Conservation (phyloP, 2,113 vertebrate species). For the Ceyx cyanopectus region DNA sequence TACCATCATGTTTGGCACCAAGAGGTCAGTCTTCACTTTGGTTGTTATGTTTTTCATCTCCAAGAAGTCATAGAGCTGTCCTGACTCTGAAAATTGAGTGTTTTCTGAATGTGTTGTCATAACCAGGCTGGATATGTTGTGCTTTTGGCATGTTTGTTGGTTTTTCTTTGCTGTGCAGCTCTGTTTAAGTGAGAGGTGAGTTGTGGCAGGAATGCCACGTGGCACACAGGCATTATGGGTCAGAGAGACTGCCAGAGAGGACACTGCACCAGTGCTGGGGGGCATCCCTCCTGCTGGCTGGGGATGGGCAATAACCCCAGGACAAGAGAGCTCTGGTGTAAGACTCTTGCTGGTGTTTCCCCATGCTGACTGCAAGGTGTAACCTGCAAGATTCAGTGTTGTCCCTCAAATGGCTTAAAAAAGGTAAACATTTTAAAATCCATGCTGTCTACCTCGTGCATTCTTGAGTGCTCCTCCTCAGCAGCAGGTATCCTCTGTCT, state of each 20-base stretch:
- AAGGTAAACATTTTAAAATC: background rate
- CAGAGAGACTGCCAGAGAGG: background rate
- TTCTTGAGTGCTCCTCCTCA: background rate
- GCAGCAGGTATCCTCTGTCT: background rate
- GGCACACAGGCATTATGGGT: background rate
- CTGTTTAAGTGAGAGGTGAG: background rate
- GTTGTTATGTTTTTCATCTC: background rate
- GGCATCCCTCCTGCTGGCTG: background rate
- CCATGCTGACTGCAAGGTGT: background rate
- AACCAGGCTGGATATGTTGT: background rate
- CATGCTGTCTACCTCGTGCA: background rate
- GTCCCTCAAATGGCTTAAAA: background rate
- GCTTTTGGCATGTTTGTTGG: background rate
- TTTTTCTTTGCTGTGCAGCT: background rate
- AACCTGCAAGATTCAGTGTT: background rate
- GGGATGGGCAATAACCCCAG: background rate
- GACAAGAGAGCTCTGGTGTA: background rate
- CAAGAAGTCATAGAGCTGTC: background rate
- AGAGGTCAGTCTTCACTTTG: slow-evolving; percentile 84
- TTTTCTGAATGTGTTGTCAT: background rate
- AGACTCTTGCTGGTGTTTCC: background rate
- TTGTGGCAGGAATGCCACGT: background rate
- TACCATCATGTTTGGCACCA: slow-evolving; percentile 89
- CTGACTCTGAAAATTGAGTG: background rate
- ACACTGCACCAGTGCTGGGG: background rate